Percentiles rank a stretch among this genome's conserved stretches.
These are phyloP conservation scores for Mizuhopecten yessoensis DNA, from an alignment of 1,140 invertebrate genomes.

Conservation along the genomic window DNA sequence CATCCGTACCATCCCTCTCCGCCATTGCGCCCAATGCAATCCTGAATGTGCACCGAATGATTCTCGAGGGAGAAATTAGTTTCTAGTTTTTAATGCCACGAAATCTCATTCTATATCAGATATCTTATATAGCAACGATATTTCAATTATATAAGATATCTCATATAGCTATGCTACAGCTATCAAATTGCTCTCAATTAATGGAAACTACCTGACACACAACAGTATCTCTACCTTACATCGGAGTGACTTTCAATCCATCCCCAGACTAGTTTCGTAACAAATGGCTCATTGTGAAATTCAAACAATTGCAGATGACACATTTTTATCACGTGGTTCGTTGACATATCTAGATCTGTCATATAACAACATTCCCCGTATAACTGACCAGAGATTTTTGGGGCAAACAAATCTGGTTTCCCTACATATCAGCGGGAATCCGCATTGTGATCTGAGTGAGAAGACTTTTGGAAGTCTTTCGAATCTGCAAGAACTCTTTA, in stretches of 20 bases:
- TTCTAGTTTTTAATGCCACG: no score
- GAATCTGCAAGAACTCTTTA: neutral
- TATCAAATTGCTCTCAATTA: neutral
- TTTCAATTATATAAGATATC: no score
- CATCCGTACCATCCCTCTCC: no score
- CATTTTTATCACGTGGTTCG: neutral
- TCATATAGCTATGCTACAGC: no score
- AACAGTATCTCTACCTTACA: neutral
- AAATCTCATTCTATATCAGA: no score
- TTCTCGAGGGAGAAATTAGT: no score
- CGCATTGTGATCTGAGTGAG: neutral
- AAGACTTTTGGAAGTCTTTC: neutral
- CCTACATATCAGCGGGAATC: neutral
- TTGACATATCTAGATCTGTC: neutral
- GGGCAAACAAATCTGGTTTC: neutral
- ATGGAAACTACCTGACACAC: neutral
- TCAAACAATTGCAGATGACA: neutral
- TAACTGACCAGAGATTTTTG: neutral
- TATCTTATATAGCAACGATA: no score
- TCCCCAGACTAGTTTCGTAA: neutral
- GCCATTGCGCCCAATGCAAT: no score
- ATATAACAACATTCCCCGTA: neutral
- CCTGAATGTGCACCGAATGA: no score
- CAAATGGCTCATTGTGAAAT: constrained; percentile 17
- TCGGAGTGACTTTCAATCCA: neutral